phyloP scores from a whole-genome alignment of 2,113 vertebrate species.

The Etheostoma spectabile region DNA sequence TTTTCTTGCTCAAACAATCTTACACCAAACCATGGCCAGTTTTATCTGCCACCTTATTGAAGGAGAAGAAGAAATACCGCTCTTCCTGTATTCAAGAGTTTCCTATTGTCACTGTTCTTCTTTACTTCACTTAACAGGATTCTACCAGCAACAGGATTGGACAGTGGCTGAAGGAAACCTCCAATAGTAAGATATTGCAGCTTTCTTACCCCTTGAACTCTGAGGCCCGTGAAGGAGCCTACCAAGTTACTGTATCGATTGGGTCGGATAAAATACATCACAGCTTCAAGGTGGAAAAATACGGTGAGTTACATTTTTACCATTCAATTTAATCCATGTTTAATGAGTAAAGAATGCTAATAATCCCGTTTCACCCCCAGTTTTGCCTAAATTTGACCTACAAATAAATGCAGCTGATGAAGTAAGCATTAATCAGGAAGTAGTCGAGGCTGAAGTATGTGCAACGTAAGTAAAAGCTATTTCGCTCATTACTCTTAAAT shows the following conservation, averaged over 20 bases:
- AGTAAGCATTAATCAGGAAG: constrained; percentile 49
- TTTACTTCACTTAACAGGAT: constrained; percentile 62
- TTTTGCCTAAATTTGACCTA: constrained; percentile 80
- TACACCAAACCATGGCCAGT: too few species aligned
- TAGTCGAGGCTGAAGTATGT: constrained; percentile 64
- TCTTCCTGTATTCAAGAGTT: background rate
- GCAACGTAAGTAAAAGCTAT: constrained; percentile 69
- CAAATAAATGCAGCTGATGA: constrained; percentile 37
- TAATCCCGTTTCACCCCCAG: constrained; percentile 45
- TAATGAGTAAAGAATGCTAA: constrained; percentile 1
- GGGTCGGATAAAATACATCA: constrained; percentile 15
- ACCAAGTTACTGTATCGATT: constrained; percentile 47
- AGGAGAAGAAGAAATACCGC: background rate
- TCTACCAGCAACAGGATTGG: constrained; percentile 63
- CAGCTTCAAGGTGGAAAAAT: constrained; percentile 78
- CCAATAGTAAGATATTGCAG: constrained; percentile 70
- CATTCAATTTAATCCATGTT: background rate
- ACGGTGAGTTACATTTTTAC: constrained; percentile 60
- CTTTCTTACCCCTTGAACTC: constrained; percentile 75
- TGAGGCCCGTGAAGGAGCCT: constrained; percentile 72
- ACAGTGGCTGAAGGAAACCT: constrained; percentile 77
- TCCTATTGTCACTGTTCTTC: background rate
- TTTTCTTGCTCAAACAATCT: too few species aligned
- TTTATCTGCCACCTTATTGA: background rate
- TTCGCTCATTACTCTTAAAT: background rate